Conservation (phyloP, 1,140 invertebrate species). For the Phocides pigmalion region DNA sequence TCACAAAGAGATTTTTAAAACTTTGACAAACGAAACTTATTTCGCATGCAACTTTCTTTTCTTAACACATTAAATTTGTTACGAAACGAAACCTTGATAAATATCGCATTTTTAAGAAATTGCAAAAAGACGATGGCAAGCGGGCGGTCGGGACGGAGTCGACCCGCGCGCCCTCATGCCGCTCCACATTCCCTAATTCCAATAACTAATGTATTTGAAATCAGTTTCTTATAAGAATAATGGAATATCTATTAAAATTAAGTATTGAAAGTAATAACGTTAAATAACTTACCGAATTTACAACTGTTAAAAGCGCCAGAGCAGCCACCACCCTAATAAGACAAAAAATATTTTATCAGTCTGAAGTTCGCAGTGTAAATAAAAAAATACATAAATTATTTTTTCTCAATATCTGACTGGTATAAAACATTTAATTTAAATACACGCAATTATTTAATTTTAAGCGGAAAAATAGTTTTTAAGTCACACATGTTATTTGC, state of each 20-base stretch:
- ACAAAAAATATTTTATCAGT: conserved; percentile 14
- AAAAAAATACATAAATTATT: too few species aligned
- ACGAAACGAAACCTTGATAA: conserved; percentile 22
- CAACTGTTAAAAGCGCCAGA: conserved; percentile 61
- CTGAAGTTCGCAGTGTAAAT: too few species aligned
- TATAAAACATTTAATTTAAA: too few species aligned
- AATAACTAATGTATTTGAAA: conserved; percentile 19
- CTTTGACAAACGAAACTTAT: background rate
- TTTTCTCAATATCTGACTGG: too few species aligned
- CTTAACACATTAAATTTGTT: conserved; percentile 21
- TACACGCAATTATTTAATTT: too few species aligned
- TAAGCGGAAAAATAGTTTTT: too few species aligned
- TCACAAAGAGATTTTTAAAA: background rate
- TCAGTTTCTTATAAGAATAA: conserved; percentile 31
- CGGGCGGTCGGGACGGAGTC: conserved; percentile 63
- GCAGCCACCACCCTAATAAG: conserved; percentile 69
- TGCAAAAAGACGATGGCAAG: conserved; percentile 70
- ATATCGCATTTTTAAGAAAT: conserved; percentile 63
- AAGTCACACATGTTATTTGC: too few species aligned
- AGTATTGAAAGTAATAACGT: too few species aligned
- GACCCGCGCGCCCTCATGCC: conserved; percentile 47
- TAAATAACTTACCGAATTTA: conserved; percentile 66
- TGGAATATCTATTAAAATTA: background rate
- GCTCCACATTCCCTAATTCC: conserved; percentile 59
- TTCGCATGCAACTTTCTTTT: background rate